Evolutionary conservation across 2,113 vertebrate genomes (phyloP), one percentile per base, ranked within the genome.

Genomic region (Tursiops truncatus): DNA sequence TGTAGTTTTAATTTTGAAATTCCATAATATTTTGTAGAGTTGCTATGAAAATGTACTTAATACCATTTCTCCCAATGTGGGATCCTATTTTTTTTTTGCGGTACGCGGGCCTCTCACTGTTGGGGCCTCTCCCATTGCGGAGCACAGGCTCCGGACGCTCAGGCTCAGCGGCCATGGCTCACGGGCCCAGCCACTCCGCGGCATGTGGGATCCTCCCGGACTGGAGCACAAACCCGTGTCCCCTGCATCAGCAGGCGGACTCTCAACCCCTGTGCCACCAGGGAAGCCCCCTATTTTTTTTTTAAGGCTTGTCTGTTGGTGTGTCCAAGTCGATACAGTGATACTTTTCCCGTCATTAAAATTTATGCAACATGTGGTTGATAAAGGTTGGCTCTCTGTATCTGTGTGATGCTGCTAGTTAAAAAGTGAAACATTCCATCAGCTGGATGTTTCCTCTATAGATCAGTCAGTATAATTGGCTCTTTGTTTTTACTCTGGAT

Each of bases 1-100:
- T 63, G 6, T 62, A 60, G 25, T 89, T 91, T 94, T 62, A 65
- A 80, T 50, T 95, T 91, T 91, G 38, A 94, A 94, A 83, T 89
- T 94, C 56, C 28, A 7, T 74, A 80, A 36, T 80, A 53, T 44
- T 68, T 47, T 53, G 3, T 84, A 44, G 21, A 81, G 31, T 85
- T 89, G 28, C 79, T 65, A 6, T 86, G 84, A 94, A 95, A 87
- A 65, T 36, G 9, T 58, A 84, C 26, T 89, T 92, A 76, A 63
- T 26, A 23, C 25, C n/a, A 4, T 89, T 79, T 88, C 44, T 89
- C 53, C 38, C 58, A 83, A 7, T 44, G 31, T 47, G 33, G 14
- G 28, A 36, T 74, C 31, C 15, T 88, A 0, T 41, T 67, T 33
- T 62, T 80, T 38, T 44, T 44, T 44, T 44, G 44, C 44, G 44